Base-by-base conservation (phyloP, 1,140 invertebrate genomes). In the Ephestia elutella region DNA sequence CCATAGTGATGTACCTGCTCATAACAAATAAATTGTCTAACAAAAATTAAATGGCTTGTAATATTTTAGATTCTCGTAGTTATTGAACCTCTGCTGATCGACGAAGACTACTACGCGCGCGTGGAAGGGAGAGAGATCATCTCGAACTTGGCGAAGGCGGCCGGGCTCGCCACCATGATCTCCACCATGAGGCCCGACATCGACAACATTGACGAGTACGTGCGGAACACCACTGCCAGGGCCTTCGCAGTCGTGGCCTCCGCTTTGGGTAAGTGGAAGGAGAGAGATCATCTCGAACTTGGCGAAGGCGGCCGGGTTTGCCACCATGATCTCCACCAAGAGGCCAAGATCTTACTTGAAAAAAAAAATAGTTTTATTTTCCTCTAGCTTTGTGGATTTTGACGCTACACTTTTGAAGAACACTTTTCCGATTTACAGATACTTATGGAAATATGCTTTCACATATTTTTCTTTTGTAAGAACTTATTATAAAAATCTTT, bases 261-360 rank as follows among this genome's bases (percentile, higher is more conserved):
- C 9, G 98, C 99, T 58, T 90, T 99, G 20, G 98, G 98, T 76
- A 77, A 72, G 57, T 58, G 4, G 25, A 90, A 98, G 98, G 56
- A 92, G 99, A 82, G 99, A 99, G 89, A 99, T 99, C 64, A 99
- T 99, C 75, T 99, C 98, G 0, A 99, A 99, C 90, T 90, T 99
- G 71, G 98, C 99, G 0, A 99, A 99, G 90, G 99, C 99, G 17
- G 99, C 99, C n/a, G 99, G 99, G 61, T 90, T 99, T 21, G 99
- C 99, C 0, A 99, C 99, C 8, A 99, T 99, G 99, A 99, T 99
- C 74, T 99, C 98, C 0, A 99, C 98, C 0, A 99, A 99, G 99
- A 92, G 99, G 88, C 99, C 99, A 28, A 28, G 25, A 28, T 28
- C 8, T 28, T 28, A n/a, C n/a, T n/a, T n/a, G n/a, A n/a, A n/a